Evolutionary conservation across 2,113 vertebrate genomes (phyloP), one percentile per base, ranked within the genome.

Genomic region (Propithecus coquereli): DNA sequence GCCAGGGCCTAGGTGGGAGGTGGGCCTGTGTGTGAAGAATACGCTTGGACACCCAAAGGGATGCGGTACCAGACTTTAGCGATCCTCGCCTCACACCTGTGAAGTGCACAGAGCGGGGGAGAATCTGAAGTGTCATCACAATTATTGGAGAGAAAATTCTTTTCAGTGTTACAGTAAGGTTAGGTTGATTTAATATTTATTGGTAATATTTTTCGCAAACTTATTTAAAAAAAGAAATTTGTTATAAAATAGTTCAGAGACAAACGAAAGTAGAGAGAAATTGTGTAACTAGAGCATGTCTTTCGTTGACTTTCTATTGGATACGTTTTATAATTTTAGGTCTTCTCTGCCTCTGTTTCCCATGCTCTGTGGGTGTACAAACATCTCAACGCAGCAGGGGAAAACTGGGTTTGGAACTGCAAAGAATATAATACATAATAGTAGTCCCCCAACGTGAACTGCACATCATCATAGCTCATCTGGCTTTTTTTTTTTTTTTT

Each of bases 11-110:
- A 0, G 16, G 17, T 40, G 57, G 13, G 45, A 20, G 59, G 12
- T 8, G 11, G 68, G 34, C 3, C 27, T 10, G 54, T 43, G n/a
- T 37, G 30, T 65, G 0, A 14, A 8, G 17, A 57, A 10, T 1
- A 18, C 2, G 1, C 8, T 13, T 2, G 12, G 54, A 16, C 27
- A 7, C 50, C 32, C 11, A 0, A 10, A 16, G 18, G 4, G 6
- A 2, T 37, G 43, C 20, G 1, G 2, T 6, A 3, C 23, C 8
- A 3, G 54, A 20, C 54, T 22, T 13, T 4, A 25, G 87, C 25
- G 71, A 7, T 40, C 37, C 45, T 54, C 1, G 0, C 37, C 23
- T 37, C 25, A 12, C 61, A 30, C 27, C 25, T 30, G 61, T 12
- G 12, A 5, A 4, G 27, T 30, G 61, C 61, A 5, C 61, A 12